Evolutionary conservation across 2,888 invertebrate genomes (phyloP), one percentile per base, ranked within the genome.

Genomic region (Aporophyla nigra): DNA sequence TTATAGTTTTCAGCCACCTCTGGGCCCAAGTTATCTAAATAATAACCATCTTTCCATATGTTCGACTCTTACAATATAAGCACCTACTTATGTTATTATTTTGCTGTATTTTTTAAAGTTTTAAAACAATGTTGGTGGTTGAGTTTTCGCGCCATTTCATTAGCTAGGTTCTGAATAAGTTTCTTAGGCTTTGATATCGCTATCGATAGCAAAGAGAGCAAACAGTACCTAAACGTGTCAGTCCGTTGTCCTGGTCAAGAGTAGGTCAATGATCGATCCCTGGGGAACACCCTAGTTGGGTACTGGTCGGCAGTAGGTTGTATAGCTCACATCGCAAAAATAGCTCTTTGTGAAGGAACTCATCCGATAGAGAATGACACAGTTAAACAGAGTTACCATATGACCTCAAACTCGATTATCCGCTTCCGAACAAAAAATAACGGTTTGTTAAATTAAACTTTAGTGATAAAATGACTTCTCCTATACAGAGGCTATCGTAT

Each of bases 401-500:
- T 90, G 90, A 91, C 90, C 89, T 82, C 84, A 80, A 76, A 74
- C 79, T 80, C 86, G 89, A 90, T 90, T 90, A 89, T 82, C 85
- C 74, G 85, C 83, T 84, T 80, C 86, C 56, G 82, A 83, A 87
- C 76, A 89, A 91, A 89, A 86, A 87, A 88, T 86, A 89, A 87
- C 90, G 82, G 89, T 87, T 91, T 89, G 85, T 89, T 89, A 90
- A 88, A 85, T 86, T 88, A 87, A 89, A 90, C 85, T 90, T 89
- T 78, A 77, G 76, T 80, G 92, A 92, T 94, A 92, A 91, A 88
- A 84, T 88, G 86, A 82, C 78, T 88, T 87, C 87, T 87, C 83
- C 82, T 89, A 88, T 89, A 92, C 89, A 92, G 88, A 93, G 94
- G 94, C 92, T 94, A 94, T 94, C 94, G 82, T 76, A 51, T 87